Evolutionary conservation across 2,113 vertebrate species (phyloP).

Genomic region (Upupa epops): DNA sequence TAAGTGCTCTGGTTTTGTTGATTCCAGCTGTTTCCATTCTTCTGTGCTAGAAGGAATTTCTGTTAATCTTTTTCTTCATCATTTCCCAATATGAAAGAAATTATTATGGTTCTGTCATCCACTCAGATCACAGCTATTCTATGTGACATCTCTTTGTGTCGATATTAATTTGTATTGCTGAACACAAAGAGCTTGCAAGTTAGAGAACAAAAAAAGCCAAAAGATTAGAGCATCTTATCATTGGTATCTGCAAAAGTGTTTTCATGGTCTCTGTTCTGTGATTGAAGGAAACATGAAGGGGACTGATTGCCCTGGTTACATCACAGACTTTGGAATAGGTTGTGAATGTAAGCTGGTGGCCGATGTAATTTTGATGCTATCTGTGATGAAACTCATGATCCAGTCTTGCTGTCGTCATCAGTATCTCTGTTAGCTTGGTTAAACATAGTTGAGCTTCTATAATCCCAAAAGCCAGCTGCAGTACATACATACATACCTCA

Average conservation of each 20-base stretch:
- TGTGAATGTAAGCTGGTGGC: neutral
- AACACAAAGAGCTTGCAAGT: neutral
- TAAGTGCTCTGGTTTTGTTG: neutral
- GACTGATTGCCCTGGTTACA: neutral
- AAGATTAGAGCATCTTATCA: neutral
- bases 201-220: neutral
- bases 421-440: neutral
- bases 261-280: neutral
- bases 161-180: neutral
- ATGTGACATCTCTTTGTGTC: neutral
- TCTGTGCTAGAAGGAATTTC: neutral
- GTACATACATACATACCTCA: neutral
- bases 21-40: neutral
- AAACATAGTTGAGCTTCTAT: neutral
- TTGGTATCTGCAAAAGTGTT: neutral
- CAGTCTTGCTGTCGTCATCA: neutral
- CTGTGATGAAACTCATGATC: neutral
- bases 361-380: neutral
- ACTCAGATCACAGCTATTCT: neutral
- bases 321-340: neutral
- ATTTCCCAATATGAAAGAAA: neutral
- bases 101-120: neutral
- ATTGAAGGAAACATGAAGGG: fast-evolving
- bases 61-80: neutral
- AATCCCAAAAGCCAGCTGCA: neutral